phyloP scores from a whole-genome alignment of 2,113 vertebrate genomes.

The Sterna hirundo region DNA sequence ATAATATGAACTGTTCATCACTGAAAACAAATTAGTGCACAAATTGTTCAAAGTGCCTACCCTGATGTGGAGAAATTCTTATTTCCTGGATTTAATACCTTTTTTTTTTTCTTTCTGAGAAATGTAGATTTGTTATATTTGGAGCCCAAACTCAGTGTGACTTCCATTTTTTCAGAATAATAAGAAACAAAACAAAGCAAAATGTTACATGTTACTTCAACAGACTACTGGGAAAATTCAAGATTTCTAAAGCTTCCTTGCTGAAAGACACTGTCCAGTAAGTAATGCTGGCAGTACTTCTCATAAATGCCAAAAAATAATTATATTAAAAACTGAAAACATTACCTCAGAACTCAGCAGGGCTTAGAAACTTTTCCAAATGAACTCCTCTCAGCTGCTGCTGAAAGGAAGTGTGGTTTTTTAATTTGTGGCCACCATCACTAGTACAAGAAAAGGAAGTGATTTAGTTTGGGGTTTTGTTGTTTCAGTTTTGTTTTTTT shows the following conservation, averaged over 20 bases:
- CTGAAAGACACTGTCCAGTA: background rate
- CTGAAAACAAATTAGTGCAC: background rate
- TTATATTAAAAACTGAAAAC: background rate
- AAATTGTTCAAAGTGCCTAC: background rate
- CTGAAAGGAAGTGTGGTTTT: background rate
- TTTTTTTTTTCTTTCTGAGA: background rate
- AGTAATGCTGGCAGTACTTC: background rate
- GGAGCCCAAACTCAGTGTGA: background rate
- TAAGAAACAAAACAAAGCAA: background rate
- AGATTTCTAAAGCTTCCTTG: conserved; percentile 7
- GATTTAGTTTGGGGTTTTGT: background rate
- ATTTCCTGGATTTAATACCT: background rate
- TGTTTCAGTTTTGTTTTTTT: background rate
- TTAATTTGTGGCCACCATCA: background rate
- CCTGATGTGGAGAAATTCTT: background rate
- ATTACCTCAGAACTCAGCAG: background rate
- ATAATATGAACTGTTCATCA: background rate
- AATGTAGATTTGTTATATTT: background rate
- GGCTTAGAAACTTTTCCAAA: background rate
- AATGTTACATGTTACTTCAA: background rate
- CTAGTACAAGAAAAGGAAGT: background rate
- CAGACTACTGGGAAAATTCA: background rate
- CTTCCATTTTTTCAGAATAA: background rate
- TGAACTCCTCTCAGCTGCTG: background rate
- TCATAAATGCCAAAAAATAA: background rate